These are phyloP conservation scores for Drosophila heteroneura DNA, from an alignment of 2,888 invertebrate genomes.

Conservation along the genomic window DNA sequence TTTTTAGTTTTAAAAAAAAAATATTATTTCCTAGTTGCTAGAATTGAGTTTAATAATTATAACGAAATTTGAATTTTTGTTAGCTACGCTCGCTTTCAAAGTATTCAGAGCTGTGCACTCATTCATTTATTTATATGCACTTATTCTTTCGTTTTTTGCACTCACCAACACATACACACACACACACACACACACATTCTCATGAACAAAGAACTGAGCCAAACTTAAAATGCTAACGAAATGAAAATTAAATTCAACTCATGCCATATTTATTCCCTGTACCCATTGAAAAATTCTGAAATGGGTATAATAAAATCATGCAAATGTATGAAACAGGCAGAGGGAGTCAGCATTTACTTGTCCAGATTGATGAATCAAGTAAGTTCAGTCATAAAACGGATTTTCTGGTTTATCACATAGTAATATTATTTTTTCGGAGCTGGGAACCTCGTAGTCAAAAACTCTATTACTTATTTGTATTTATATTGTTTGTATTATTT, in stretches of 20 bases:
- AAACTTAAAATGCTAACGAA: constrained; percentile 66
- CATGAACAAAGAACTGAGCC: constrained; percentile 35
- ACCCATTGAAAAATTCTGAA: neutral
- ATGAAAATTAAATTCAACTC: constrained; percentile 64
- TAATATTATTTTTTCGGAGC: neutral
- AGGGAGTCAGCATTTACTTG: neutral
- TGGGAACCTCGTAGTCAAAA: neutral
- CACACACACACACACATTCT: neutral
- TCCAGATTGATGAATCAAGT: neutral
- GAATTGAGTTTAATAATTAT: constrained; percentile 53
- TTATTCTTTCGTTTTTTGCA: constrained; percentile 53
- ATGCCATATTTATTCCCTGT: constrained; percentile 28
- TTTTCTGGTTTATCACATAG: neutral
- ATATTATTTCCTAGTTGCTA: constrained; percentile 24
- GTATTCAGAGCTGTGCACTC: constrained; percentile 50
- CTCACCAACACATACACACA: constrained; percentile 4
- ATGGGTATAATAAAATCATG: neutral
- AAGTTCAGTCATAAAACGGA: neutral
- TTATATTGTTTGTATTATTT: constrained; percentile 24
- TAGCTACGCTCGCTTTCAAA: constrained; percentile 31
- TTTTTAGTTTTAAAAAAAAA: constrained; percentile 11
- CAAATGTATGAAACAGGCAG: neutral
- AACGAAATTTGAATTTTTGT: constrained; percentile 36
- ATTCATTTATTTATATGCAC: constrained; percentile 60
- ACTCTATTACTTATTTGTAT: constrained; percentile 7